Conservation (phyloP, 2,888 invertebrate genomes). For the Zaprionus bogoriensis region DNA sequence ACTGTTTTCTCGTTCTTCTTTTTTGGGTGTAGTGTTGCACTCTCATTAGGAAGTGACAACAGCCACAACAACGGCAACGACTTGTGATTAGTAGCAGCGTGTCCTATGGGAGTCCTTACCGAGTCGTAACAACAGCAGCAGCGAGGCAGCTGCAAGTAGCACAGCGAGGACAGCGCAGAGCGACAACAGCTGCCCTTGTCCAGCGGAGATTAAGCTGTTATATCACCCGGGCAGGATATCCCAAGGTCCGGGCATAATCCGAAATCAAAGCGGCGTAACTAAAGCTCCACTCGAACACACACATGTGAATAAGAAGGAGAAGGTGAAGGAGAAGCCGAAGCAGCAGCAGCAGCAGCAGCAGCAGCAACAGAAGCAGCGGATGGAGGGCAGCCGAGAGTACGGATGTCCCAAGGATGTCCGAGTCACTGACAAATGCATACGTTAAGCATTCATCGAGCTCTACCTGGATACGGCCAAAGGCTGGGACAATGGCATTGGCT, state of each 20-base stretch:
- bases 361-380: background rate
- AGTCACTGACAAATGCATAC: conserved; percentile 38
- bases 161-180: no score
- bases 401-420: conserved; percentile 44
- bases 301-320: background rate
- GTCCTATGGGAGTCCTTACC: conserved; percentile 62
- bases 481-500: conserved; percentile 58
- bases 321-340: no score
- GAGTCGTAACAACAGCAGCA: background rate
- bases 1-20: conserved; percentile 7
- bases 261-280: conserved; percentile 74
- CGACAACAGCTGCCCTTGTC: conserved; percentile 52
- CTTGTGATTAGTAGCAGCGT: conserved; percentile 63
- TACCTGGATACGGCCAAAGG: conserved; percentile 47
- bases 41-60: conserved; percentile 73
- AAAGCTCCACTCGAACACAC: conserved; percentile 44
- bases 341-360: no score
- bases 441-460: conserved; percentile 16
- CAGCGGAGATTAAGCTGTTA: conserved; percentile 58
- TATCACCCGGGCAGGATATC: conserved; percentile 16
- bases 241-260: conserved; percentile 42
- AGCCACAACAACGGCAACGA: conserved; percentile 44
- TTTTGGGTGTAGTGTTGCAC: conserved; percentile 65
- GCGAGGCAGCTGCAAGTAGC: conserved; percentile 44
- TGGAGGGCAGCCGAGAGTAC: conserved; percentile 15